Evolutionary conservation across 2,113 vertebrate species (phyloP).

Genomic region (Toxostoma redivivum): DNA sequence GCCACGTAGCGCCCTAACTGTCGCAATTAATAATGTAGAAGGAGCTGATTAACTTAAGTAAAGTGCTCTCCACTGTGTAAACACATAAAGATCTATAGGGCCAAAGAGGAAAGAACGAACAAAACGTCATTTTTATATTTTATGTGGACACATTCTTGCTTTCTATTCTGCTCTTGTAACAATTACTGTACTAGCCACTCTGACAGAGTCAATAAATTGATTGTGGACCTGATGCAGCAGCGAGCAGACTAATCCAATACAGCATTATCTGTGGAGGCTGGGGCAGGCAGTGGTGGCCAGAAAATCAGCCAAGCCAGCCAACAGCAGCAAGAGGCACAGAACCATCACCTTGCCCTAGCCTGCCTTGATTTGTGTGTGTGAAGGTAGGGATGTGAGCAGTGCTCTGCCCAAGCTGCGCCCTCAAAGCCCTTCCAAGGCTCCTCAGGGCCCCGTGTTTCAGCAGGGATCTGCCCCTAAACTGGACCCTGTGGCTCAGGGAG

Average conservation of each 20-base stretch:
- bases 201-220: constrained; percentile 90
- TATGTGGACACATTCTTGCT: constrained; percentile 70
- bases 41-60: constrained; percentile 75
- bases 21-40: constrained; percentile 78
- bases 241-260: constrained; percentile 73
- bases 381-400: not conserved
- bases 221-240: constrained; percentile 74
- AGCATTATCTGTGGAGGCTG: constrained; percentile 65
- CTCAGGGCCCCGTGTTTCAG: not conserved
- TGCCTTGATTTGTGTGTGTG: not conserved
- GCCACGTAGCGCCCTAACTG: constrained; percentile 53
- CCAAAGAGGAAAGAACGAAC: constrained; percentile 60
- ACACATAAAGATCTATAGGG: constrained; percentile 70
- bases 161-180: constrained; percentile 79
- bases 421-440: not conserved
- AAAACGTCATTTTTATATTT: constrained; percentile 75
- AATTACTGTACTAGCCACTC: constrained; percentile 76
- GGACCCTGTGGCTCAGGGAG: not conserved
- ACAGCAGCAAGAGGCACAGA: not conserved
- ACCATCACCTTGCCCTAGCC: not conserved
- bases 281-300: constrained; percentile 4
- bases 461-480: not conserved
- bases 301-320: constrained; percentile 22
- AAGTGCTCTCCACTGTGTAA: constrained; percentile 72
- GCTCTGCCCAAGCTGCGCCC: not conserved